Evolutionary conservation across 2,797 vertebrate genomes (phyloP), one percentile per base, ranked within the genome.

Genomic region (Bovichtus variegatus): DNA sequence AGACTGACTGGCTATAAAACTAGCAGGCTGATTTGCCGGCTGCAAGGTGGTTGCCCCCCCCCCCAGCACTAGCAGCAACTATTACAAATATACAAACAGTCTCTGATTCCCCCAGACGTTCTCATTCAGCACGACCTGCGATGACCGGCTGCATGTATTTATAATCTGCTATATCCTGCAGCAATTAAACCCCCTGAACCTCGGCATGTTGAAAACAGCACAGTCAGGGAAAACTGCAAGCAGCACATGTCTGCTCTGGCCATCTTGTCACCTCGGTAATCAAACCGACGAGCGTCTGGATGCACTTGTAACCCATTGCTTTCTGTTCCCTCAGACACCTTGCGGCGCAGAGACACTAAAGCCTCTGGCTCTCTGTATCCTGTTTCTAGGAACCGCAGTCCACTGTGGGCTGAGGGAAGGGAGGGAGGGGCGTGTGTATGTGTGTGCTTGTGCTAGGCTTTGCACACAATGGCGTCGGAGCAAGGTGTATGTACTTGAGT

Each of bases 371-470:
- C 83, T 70, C 3, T 0, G 74, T 79, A 68, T 86, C 74, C 76
- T 79, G 82, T 86, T 91, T 86, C 86, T 69, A 85, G 85, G 85
- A 88, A 85, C 41, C 19, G 55, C 64, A 73, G 51, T 66, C 73
- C 60, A 27, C 50, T 49, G 47, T 31, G 75, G 51, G 66, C 57
- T 55, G 50, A 63, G 51, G 60, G 66, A 36, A n/a, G 31, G 47
- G 21, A 29, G 19, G 19, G 40, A 0, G 16, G 25, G 65, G 18
- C 49, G 44, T n/a, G n/a, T n/a, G n/a, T n/a, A n/a, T n/a, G n/a
- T 23, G 53, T 12, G 34, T 44, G 29, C 50, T 76, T 69, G 53
- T 44, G 49, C 5, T 1, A 23, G 49, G 38, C 18, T 55, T 46
- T 23, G 51, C 61, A 49, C 58, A 74, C 63, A 82, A 63, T 60